A percentile compares a stretch with the other conserved stretches of the same genome.
Evolutionary conservation across 2,113 vertebrate species (phyloP).

Genomic region (Probosciger aterrimus): DNA sequence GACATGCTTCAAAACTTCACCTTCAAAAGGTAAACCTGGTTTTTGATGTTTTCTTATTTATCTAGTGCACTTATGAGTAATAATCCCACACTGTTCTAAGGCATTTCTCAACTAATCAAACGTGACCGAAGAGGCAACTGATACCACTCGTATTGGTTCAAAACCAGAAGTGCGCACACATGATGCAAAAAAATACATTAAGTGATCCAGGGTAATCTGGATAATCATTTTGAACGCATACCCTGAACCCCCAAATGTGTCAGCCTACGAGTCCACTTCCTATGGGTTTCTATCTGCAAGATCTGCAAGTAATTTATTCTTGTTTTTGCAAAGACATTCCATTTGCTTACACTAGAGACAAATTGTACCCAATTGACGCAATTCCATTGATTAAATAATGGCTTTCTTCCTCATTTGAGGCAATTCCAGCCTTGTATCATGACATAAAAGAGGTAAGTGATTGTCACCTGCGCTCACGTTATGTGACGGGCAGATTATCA

Average conservation of each 20-base stretch:
- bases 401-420: slow-evolving; percentile 83
- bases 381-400: slow-evolving; percentile 92
- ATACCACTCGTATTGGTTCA: neutral
- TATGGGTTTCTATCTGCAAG: slow-evolving; percentile 53
- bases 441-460: slow-evolving; percentile 63
- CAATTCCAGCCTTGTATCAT: slow-evolving; percentile 76
- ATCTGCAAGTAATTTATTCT: slow-evolving; percentile 84
- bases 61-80: neutral
- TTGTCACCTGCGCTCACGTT: slow-evolving; percentile 60
- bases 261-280: slow-evolving; percentile 70
- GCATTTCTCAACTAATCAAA: neutral
- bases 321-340: slow-evolving; percentile 79
- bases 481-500: slow-evolving; percentile 56
- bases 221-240: slow-evolving; percentile 71
- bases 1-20: neutral
- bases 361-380: slow-evolving; percentile 85
- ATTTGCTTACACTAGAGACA: slow-evolving; percentile 86
- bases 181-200: slow-evolving; percentile 36
- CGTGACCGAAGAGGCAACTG: neutral
- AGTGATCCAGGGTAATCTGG: slow-evolving; percentile 57
- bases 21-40: neutral
- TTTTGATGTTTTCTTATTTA: neutral
- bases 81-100: neutral
- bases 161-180: neutral
- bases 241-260: slow-evolving; percentile 64